Evolutionary conservation across 2,888 invertebrate species (phyloP), one percentile per base, ranked within the genome.

Genomic region (Platycheirus albimanus): DNA sequence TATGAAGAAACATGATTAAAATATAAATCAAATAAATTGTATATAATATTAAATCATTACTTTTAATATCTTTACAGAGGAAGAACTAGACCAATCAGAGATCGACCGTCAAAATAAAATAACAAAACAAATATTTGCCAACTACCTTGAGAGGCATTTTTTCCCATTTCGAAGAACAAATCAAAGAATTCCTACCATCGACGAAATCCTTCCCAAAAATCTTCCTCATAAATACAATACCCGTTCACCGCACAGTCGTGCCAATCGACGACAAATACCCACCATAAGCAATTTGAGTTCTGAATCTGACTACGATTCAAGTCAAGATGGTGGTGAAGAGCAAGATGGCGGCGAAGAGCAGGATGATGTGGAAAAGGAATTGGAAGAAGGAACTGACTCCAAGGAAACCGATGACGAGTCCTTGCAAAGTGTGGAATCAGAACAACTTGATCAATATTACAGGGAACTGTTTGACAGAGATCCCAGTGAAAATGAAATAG

Each of bases 51-150:
- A n/a, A n/a, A n/a, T n/a, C n/a, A n/a, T n/a, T n/a, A n/a, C n/a
- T n/a, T n/a, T n/a, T n/a, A n/a, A n/a, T n/a, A n/a, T n/a, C n/a
- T n/a, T 86, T 87, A 52, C 71, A 88, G 79, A 86, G 58, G 87
- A 87, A 28, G 87, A 87, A 43, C 86, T 89, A 85, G 91, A 92
- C 84, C 87, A 91, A 86, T 92, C 92, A 86, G 95, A 95, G 90
- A 90, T 95, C 90, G 94, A 94, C 87, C 92, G 95, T 84, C 95
- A 95, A 92, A 95, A 95, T 92, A 93, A 93, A 90, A 95, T 95
- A 89, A 95, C 95, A 33, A 93, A 94, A 90, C 94, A 95, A 92
- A 95, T 95, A 86, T 92, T 95, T 85, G 94, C 95, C 88, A 94
- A 94, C 77, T 95, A 93, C 88, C 91, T 95, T 84, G 95, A 95